Evolutionary conservation across 2,888 invertebrate genomes (phyloP).

Genomic region (Ephialtes manifestator): DNA sequence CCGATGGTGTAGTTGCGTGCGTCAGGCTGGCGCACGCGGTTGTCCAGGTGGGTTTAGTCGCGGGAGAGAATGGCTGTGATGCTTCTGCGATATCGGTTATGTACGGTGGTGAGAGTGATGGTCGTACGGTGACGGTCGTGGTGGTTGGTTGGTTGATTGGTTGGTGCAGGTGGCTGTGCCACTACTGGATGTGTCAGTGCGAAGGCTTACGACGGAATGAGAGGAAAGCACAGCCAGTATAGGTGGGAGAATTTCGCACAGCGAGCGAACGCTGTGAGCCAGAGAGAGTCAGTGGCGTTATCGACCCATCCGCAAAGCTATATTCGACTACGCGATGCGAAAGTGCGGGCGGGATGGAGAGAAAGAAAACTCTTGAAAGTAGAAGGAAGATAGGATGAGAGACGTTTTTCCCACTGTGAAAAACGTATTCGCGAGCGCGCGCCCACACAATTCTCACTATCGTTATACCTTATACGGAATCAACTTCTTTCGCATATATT

Average conservation of each 20-base stretch:
- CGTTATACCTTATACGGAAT: background rate
- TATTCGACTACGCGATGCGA: constrained; percentile 72
- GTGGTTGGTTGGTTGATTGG: constrained; percentile 72
- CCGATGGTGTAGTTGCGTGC: background rate
- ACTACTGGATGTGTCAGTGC: constrained; percentile 81
- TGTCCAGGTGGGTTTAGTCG: constrained; percentile 40
- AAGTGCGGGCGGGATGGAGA: constrained; percentile 21
- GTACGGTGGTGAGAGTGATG: constrained; percentile 31
- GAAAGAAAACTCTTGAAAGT: constrained; percentile 42
- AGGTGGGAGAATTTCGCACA: constrained; percentile 58
- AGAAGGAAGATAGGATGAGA: constrained; percentile 22
- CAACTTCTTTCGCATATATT: background rate
- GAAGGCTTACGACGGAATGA: constrained; percentile 83
- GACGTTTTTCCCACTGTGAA: constrained; percentile 27
- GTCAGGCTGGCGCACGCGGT: constrained; percentile 5
- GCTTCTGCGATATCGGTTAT: constrained; percentile 10
- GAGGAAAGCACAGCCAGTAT: constrained; percentile 82
- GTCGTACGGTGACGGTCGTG: constrained; percentile 26
- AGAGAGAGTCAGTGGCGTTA: constrained; percentile 83
- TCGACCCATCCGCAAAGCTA: constrained; percentile 83
- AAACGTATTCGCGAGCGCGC: constrained; percentile 31
- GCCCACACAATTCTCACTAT: background rate
- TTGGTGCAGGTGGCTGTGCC: constrained; percentile 75
- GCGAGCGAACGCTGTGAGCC: constrained; percentile 79
- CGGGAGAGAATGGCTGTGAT: constrained; percentile 8